Percentiles rank a stretch among this genome's conserved stretches.
phyloP scores from a whole-genome alignment of 1,140 invertebrate species.

The Euwallacea similis region DNA sequence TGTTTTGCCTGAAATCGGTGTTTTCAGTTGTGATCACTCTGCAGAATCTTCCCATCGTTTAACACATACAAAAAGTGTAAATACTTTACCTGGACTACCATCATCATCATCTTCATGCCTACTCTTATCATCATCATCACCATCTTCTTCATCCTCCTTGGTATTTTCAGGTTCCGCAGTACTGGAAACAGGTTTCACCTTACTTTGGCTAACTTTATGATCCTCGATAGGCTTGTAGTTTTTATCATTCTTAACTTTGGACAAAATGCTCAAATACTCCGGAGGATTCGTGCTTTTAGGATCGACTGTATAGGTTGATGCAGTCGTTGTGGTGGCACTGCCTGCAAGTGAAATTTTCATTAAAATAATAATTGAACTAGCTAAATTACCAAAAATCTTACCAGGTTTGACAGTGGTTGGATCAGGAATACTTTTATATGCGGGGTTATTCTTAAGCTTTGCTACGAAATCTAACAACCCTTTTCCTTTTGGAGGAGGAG shows the following conservation, averaged over 20 bases:
- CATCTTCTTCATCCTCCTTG: slow-evolving; percentile 41
- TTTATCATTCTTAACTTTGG: slow-evolving; percentile 43
- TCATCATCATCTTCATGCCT: too few species aligned
- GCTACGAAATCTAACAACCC: slow-evolving; percentile 48
- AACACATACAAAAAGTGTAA: too few species aligned
- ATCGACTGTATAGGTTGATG: slow-evolving; percentile 13
- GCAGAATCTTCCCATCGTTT: not conserved
- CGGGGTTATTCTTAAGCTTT: slow-evolving; percentile 42
- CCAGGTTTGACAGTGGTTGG: slow-evolving; percentile 44
- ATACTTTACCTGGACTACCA: not conserved
- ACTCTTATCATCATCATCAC: slow-evolving; percentile 36
- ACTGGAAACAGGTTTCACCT: slow-evolving; percentile 32
- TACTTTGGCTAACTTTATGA: slow-evolving; percentile 39
- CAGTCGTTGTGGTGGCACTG: not conserved
- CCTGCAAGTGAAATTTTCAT: slow-evolving; percentile 3
- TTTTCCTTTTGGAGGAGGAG: slow-evolving; percentile 44
- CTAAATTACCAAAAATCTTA: not conserved
- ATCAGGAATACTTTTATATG: slow-evolving; percentile 48
- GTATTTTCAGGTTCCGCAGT: slow-evolving; percentile 34
- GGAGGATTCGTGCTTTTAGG: slow-evolving; percentile 43
- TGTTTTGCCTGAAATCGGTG: slow-evolving; percentile 12
- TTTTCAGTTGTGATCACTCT: not conserved
- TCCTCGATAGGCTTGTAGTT: slow-evolving; percentile 48
- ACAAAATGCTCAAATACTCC: slow-evolving; percentile 48
- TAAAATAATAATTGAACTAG: not conserved